Evolutionary conservation across 2,113 vertebrate genomes (phyloP), one percentile per base, ranked within the genome.

Genomic region (Pycnonotus jocosus): DNA sequence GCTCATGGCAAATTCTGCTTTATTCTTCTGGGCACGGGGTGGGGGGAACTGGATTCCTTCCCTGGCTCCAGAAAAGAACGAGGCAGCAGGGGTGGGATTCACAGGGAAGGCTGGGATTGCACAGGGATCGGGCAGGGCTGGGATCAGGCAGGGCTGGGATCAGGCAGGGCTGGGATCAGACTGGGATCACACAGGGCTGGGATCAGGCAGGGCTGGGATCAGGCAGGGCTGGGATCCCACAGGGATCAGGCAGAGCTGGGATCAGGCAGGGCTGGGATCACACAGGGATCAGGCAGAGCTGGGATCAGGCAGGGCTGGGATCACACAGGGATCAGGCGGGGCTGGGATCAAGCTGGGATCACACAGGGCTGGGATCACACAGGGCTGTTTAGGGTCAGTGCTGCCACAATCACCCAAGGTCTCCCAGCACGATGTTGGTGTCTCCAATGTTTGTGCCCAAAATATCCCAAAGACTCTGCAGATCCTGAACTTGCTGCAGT

Each of bases 151-250:
- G 11, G 1, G 10, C 6, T 28, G 68, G 2, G 62, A 2, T 48
- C 33, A 3, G 30, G 0, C 14, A 2, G n/a, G 0, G 12, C 4
- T 24, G 66, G 3, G 42, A 4, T 44, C n/a, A 2, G 15, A 8
- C 5, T 33, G 51, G 3, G 35, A 3, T 48, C n/a, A 2, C 65
- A 0, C 15, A 2, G 30, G 27, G 15, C 6, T 27, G 61, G 2
- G 60, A 2, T 47, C 31, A 3, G 38, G 0, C 15, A 1, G 24
- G 1, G 23, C 4, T 27, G 65, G 2, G 58, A 4, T 47, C 23
- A 2, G 48, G 0, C 16, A 3, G n/a, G 2, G 18, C 4, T 31
- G 66, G 2, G 61, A 4, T 42, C 44, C 2, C 48, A 0, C 24
- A 3, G 30, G 33, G n/a, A n/a, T n/a, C n/a, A n/a, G n/a, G 4